These are phyloP conservation scores for Andrena praecox DNA, from an alignment of 2,888 invertebrate species.

Conservation along the genomic window DNA sequence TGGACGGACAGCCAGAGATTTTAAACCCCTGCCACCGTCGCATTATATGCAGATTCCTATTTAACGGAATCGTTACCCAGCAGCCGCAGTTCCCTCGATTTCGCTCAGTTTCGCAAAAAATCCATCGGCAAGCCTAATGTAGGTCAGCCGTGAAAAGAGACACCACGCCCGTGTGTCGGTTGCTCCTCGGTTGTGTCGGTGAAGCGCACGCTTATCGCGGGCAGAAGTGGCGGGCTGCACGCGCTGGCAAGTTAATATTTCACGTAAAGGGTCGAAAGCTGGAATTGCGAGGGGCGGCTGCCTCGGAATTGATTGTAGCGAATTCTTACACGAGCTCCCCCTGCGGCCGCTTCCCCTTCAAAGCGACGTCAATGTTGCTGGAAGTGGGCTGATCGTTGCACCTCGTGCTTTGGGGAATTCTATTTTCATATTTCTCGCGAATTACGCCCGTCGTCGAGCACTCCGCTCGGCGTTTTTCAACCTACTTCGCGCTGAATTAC, in stretches of 20 bases:
- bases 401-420: constrained; percentile 23
- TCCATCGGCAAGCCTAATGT: constrained; percentile 46
- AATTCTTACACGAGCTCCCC: constrained; percentile 71
- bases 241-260: constrained; percentile 66
- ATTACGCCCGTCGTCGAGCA: constrained; percentile 5
- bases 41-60: constrained; percentile 47
- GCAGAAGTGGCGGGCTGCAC: constrained; percentile 43
- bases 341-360: constrained; percentile 38
- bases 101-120: constrained; percentile 41
- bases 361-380: constrained; percentile 55
- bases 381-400: constrained; percentile 62
- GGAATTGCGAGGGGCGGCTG: constrained; percentile 67
- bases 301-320: constrained; percentile 70
- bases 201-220: constrained; percentile 31
- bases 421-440: constrained; percentile 10
- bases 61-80: constrained; percentile 35
- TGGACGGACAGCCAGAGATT: constrained; percentile 18
- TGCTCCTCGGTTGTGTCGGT: constrained; percentile 15
- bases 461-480: not conserved
- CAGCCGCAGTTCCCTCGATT: constrained; percentile 45
- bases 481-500: no score
- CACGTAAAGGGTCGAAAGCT: constrained; percentile 64
- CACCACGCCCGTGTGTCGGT: constrained; percentile 16
- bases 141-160: constrained; percentile 60
- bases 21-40: constrained; percentile 20